phyloP scores from a whole-genome alignment of 1,140 invertebrate species.

The Acromyrmex heyeri region DNA sequence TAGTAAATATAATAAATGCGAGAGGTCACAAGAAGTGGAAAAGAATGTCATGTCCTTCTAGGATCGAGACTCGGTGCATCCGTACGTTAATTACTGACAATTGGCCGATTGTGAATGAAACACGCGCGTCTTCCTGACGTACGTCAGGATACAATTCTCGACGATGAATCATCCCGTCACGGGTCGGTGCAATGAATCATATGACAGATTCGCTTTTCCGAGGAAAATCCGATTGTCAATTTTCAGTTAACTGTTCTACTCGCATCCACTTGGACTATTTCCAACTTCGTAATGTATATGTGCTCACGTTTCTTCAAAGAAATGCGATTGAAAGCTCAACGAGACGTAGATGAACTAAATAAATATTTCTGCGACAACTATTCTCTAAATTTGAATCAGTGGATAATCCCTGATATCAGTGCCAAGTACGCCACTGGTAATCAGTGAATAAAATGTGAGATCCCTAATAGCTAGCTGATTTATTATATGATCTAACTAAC shows the following conservation, averaged over 20 bases:
- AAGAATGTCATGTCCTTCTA: not conserved
- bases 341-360: not conserved
- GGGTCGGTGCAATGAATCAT: not conserved
- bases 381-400: no score
- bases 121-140: not conserved
- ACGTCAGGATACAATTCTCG: constrained; percentile 16
- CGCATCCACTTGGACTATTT: constrained; percentile 7
- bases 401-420: no score
- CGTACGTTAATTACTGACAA: not conserved
- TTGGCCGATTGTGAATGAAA: constrained; percentile 16
- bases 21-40: not conserved
- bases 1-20: not conserved
- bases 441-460: no score
- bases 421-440: no score
- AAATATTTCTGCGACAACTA: not conserved
- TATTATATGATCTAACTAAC: no score
- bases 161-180: constrained; percentile 26
- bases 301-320: not conserved
- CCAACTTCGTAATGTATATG: constrained; percentile 1
- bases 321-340: not conserved
- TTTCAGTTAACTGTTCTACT: not conserved
- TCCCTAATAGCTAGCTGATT: no score
- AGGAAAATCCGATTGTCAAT: not conserved
- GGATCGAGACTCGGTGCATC: not conserved
- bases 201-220: not conserved